phyloP scores from a whole-genome alignment of 2,113 vertebrate species.

The Philantomba maxwellii region DNA sequence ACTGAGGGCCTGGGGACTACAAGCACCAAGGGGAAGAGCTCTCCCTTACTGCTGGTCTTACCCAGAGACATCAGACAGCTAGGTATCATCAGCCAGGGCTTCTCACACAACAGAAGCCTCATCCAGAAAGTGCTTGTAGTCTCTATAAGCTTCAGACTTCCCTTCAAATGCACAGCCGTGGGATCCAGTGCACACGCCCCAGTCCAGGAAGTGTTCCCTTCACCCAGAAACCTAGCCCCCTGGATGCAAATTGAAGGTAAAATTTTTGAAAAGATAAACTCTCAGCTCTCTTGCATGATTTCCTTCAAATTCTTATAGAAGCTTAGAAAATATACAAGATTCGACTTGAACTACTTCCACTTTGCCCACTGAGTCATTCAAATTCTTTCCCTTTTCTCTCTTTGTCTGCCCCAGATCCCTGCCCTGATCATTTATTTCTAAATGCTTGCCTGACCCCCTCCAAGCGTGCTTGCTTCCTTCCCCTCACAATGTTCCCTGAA shows the following conservation, averaged over 20 bases:
- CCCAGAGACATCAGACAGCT: background rate
- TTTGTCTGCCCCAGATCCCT: background rate
- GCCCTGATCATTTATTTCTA: background rate
- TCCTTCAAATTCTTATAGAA: background rate
- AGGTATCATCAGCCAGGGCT: background rate
- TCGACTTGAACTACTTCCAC: background rate
- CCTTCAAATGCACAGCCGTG: background rate
- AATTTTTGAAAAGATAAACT: background rate
- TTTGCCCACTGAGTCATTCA: background rate
- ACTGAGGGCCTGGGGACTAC: too few species aligned
- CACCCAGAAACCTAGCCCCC: background rate
- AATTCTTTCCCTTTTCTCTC: background rate
- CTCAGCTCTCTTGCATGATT: background rate
- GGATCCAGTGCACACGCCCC: too few species aligned
- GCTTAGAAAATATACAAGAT: background rate
- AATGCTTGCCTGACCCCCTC: background rate
- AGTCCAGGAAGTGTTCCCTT: background rate
- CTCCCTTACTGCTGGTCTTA: background rate
- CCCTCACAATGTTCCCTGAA: background rate
- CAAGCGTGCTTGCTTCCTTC: background rate
- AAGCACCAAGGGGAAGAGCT: fast-evolving
- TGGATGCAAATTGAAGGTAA: background rate
- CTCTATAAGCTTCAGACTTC: background rate
- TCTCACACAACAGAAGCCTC: background rate
- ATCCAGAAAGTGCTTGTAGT: background rate